A percentile compares a stretch with the other conserved stretches of the same genome.
Evolutionary conservation across 2,888 invertebrate genomes (phyloP).

Genomic region (Lasius fuliginosus): DNA sequence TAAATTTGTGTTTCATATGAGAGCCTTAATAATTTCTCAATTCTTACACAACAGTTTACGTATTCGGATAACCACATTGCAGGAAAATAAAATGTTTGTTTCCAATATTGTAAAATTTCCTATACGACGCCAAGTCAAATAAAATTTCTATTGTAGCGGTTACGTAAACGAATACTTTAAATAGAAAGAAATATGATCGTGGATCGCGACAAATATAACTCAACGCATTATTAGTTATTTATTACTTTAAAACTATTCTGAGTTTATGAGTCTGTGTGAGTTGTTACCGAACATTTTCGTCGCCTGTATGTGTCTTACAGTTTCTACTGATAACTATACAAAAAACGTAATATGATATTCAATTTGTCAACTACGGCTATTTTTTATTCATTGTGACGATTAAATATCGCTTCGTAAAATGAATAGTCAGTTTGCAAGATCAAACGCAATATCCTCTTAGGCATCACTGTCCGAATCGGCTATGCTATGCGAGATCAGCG

Average conservation of each 20-base stretch:
- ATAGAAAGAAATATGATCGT: not conserved
- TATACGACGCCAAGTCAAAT: not conserved
- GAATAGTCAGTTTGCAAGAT: not conserved
- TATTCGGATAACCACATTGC: not conserved
- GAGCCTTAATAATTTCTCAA: no score
- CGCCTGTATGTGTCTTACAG: not conserved
- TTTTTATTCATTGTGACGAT: not conserved
- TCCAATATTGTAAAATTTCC: not conserved
- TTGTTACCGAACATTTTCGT: not conserved
- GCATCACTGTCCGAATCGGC: constrained; percentile 14
- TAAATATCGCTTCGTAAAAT: not conserved
- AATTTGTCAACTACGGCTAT: not conserved
- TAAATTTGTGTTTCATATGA: no score
- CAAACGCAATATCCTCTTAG: not conserved
- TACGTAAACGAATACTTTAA: constrained; percentile 10
- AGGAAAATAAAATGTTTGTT: not conserved
- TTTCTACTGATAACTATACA: not conserved
- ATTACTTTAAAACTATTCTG: not conserved
- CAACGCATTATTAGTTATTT: not conserved
- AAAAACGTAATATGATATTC: not conserved
- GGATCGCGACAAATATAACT: not conserved
- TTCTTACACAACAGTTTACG: not conserved
- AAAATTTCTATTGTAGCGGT: not conserved
- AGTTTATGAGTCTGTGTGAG: not conserved
- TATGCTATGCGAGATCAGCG: constrained; percentile 39